These are phyloP conservation scores for Lepidocyrtoides sp. DNA, from an alignment of 2,888 invertebrate species.

Conservation along the genomic window DNA sequence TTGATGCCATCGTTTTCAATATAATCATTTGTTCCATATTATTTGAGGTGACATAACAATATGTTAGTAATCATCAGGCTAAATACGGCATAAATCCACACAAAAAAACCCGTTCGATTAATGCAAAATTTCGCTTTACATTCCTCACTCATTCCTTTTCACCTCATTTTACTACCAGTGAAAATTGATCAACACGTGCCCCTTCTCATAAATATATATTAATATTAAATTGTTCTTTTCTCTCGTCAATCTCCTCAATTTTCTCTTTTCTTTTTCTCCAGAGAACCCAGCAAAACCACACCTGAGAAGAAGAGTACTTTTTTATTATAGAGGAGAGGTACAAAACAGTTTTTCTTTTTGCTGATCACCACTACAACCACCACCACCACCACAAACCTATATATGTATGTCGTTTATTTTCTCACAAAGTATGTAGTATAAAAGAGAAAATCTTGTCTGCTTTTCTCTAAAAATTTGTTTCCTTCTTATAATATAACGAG, in stretches of 20 bases:
- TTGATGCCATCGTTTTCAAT: background rate
- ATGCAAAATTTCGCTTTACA: background rate
- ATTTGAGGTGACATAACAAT: background rate
- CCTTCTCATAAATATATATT: slow-evolving; percentile 44
- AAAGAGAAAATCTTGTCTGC: background rate
- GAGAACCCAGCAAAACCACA: slow-evolving; percentile 61
- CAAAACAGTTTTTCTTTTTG: background rate
- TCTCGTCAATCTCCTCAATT: background rate
- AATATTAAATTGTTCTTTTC: background rate
- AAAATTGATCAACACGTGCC: slow-evolving; percentile 80
- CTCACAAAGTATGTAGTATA: background rate
- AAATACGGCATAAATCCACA: background rate
- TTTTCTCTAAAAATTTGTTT: background rate
- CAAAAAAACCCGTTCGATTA: background rate
- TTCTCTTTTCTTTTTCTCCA: background rate
- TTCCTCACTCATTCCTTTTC: background rate
- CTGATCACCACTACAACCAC: background rate
- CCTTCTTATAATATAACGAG: background rate
- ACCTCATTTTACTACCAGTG: background rate
- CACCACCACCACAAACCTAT: slow-evolving; percentile 21
- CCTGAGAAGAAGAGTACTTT: slow-evolving; percentile 32
- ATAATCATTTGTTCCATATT: background rate
- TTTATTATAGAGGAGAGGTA: background rate
- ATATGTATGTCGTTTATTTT: background rate
- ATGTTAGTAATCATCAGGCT: background rate